Evolutionary conservation across 2,797 vertebrate genomes (phyloP), one percentile per base, ranked within the genome.

Genomic region (Leptoclinus maculatus): DNA sequence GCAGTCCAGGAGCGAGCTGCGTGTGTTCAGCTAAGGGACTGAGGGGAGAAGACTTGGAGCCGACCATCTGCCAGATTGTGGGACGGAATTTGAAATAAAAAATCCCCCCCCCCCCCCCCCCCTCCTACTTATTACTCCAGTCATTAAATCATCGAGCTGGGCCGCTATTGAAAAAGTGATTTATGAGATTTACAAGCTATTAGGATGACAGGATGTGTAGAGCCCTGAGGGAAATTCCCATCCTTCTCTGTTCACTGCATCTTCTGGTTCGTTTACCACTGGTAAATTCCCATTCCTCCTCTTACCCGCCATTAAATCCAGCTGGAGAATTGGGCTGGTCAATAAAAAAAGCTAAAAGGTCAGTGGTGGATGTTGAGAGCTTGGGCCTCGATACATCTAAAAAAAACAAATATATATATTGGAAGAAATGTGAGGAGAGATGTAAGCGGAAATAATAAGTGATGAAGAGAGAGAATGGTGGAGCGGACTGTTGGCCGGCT

Each of bases 31-130:
- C 13, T 23, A 63, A 59, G 58, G 38, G 58, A 19, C 34, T 19
- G n/a, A 41, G 38, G 21, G 29, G 39, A n/a, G 43, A 76, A 59
- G 45, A 72, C 76, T 0, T 71, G 29, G 19, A 75, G 51, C 45
- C 78, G 75, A 82, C 79, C 87, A 85, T 83, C 83, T 90, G 83
- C 76, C 67, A 66, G 59, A 83, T 78, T 27, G 66, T 77, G 29
- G 66, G 59, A 60, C 65, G 59, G 34, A 84, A 74, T 73, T 59
- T 36, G 5, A 68, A 85, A 85, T 68, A 3, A 67, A 39, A 4
- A 3, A n/a, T n/a, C n/a, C 25, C 11, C 23, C 53, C 19, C 47
- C 41, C 12, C 41, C 39, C 10, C 39, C 39, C 39, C 10, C 39
- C 2, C 39, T 2, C 21, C 5, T 7, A 45, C 65, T 80, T 83